Percentiles rank a stretch among this genome's conserved stretches.
These are phyloP conservation scores for Spodoptera litura DNA, from an alignment of 1,140 invertebrate species.

Conservation along the genomic window DNA sequence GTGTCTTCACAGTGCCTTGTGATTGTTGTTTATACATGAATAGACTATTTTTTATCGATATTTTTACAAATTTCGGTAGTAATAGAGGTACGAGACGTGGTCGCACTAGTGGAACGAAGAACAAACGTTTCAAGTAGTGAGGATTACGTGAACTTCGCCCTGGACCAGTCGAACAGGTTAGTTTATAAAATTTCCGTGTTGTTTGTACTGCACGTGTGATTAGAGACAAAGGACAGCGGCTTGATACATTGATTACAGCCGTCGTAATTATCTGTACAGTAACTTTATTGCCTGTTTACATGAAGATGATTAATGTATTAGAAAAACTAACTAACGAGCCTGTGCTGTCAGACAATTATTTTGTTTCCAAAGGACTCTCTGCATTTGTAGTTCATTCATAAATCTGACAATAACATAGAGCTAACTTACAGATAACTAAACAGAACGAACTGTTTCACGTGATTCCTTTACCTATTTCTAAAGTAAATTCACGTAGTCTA, in stretches of 20 bases:
- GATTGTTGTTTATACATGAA: slow-evolving; percentile 60
- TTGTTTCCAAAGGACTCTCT: not conserved
- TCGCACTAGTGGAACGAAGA: slow-evolving; percentile 74
- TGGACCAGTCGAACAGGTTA: slow-evolving; percentile 67
- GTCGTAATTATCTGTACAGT: slow-evolving; percentile 20
- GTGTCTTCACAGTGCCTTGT: slow-evolving; percentile 79
- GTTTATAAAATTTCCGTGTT: slow-evolving; percentile 60
- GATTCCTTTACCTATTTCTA: slow-evolving; percentile 23
- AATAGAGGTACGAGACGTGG: slow-evolving; percentile 65
- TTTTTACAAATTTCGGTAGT: slow-evolving; percentile 54
- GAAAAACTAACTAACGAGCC: slow-evolving; percentile 16
- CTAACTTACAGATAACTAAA: not conserved
- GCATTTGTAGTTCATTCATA: not conserved
- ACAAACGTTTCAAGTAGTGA: slow-evolving; percentile 75
- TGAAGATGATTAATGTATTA: slow-evolving; percentile 8
- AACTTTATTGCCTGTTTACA: slow-evolving; percentile 17
- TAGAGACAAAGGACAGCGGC: slow-evolving; percentile 32
- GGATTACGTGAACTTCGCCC: slow-evolving; percentile 73
- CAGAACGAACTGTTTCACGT: not conserved
- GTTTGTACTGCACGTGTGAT: slow-evolving; percentile 25
- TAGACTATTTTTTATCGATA: slow-evolving; percentile 61
- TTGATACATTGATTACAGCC: slow-evolving; percentile 22
- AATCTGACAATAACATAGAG: not conserved
- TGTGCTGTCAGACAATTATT: not conserved
- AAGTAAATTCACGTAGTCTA: slow-evolving; percentile 13